Percentiles rank a stretch among this genome's conserved stretches.
Evolutionary conservation across 2,113 vertebrate species (phyloP).

Genomic region (Gobio gobio): DNA sequence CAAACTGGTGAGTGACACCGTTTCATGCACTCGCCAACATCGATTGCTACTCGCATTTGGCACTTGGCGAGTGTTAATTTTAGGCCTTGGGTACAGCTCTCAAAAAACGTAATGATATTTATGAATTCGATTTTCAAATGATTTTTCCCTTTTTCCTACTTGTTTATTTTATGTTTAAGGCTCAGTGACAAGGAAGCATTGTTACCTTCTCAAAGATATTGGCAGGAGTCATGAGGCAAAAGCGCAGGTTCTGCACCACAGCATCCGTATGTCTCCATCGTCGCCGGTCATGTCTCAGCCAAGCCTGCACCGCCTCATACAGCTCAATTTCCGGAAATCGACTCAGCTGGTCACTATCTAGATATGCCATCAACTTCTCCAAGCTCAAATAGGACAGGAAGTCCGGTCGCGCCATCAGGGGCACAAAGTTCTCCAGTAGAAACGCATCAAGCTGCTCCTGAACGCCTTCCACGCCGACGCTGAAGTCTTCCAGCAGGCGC

Average conservation of each 20-base stretch:
- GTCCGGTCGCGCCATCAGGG: constrained; percentile 95
- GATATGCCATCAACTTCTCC: constrained; percentile 93
- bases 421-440: constrained; percentile 97
- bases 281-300: constrained; percentile 96
- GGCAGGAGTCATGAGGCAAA: constrained; percentile 98
- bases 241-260: constrained; percentile 97
- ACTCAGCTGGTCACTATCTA: constrained; percentile 95
- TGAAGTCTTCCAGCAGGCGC: constrained; percentile 98
- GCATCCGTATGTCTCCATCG: constrained; percentile 98
- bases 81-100: neutral
- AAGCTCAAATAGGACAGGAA: constrained; percentile 97
- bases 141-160: neutral
- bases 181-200: neutral
- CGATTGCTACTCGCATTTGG: too few relatives aligned
- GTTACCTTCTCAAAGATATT: constrained; percentile 93
- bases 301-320: constrained; percentile 96
- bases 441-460: constrained; percentile 96
- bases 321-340: constrained; percentile 97
- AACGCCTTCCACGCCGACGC: constrained; percentile 96
- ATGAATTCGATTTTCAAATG: neutral
- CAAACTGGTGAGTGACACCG: too few relatives aligned
- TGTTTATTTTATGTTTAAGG: neutral
- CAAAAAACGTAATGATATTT: neutral
- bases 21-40: too few relatives aligned
- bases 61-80: too few relatives aligned